Conservation (phyloP, 2,888 invertebrate species). For the Platycheirus rosarum region DNA sequence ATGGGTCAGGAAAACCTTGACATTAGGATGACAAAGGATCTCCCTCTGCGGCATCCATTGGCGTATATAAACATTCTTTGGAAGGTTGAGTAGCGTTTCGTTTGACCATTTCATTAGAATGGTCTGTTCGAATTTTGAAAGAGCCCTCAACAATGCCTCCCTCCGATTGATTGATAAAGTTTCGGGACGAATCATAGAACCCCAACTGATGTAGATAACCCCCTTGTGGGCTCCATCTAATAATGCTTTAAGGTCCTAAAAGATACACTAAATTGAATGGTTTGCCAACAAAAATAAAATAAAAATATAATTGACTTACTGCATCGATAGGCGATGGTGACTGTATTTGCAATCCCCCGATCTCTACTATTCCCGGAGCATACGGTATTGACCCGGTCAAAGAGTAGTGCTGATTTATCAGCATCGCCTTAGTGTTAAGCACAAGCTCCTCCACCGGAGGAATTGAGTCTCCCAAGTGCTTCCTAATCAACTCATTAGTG, state of each 20-base stretch:
- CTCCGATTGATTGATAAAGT: slow-evolving; percentile 84
- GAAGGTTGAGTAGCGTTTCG: slow-evolving; percentile 84
- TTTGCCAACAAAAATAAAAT: neutral
- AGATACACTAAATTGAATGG: slow-evolving; percentile 66
- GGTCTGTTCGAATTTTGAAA: slow-evolving; percentile 83
- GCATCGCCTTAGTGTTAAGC: slow-evolving; percentile 79
- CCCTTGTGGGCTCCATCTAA: slow-evolving; percentile 84
- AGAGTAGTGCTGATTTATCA: slow-evolving; percentile 84
- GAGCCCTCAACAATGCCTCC: slow-evolving; percentile 84
- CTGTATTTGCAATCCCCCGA: slow-evolving; percentile 83
- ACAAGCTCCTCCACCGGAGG: slow-evolving; percentile 83
- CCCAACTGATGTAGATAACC: slow-evolving; percentile 88
- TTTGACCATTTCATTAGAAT: slow-evolving; percentile 88
- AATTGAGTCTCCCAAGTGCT: slow-evolving; percentile 81
- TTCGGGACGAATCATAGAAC: slow-evolving; percentile 86
- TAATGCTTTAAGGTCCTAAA: slow-evolving; percentile 84
- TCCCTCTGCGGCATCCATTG: slow-evolving; percentile 89
- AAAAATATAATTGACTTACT: slow-evolving; percentile 73
- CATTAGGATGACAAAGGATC: slow-evolving; percentile 87
- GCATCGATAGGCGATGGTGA: slow-evolving; percentile 76
- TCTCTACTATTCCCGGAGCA: slow-evolving; percentile 83
- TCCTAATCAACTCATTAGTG: slow-evolving; percentile 81
- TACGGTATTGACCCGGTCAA: slow-evolving; percentile 82
- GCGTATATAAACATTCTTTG: slow-evolving; percentile 85
- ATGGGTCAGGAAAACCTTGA: slow-evolving; percentile 87